A percentile compares a stretch with the other conserved stretches of the same genome.
Evolutionary conservation across 2,113 vertebrate genomes (phyloP).

Genomic region (Crotalus tigris): DNA sequence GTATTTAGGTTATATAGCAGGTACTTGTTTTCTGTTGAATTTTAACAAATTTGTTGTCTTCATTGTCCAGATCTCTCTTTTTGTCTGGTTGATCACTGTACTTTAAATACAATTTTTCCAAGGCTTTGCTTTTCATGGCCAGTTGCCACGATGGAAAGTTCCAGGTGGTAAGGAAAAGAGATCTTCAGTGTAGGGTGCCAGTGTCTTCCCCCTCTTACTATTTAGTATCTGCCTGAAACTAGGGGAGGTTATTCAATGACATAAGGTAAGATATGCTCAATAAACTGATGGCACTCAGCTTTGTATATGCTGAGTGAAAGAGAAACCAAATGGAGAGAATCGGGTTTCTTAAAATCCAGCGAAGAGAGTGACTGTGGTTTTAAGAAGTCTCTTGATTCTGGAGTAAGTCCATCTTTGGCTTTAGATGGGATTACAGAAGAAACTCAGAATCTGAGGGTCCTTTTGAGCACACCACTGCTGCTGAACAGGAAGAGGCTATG

Average conservation of each 20-base stretch:
- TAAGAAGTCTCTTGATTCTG: background rate
- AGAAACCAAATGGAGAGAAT: background rate
- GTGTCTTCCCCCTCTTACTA: background rate
- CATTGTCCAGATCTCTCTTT: constrained; percentile 9
- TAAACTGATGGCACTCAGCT: background rate
- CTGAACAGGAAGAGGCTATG: background rate
- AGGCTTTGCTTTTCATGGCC: background rate
- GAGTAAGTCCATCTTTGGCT: background rate
- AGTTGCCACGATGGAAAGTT: background rate
- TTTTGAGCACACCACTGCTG: background rate
- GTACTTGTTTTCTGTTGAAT: background rate
- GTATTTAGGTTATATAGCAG: constrained; percentile 12
- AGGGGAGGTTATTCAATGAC: background rate
- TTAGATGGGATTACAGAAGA: background rate
- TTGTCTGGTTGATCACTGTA: background rate
- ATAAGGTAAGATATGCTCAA: background rate
- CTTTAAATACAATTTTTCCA: constrained; percentile 8
- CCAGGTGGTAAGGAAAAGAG: background rate
- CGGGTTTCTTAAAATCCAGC: background rate
- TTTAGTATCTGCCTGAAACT: background rate
- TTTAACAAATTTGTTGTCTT: constrained; percentile 20
- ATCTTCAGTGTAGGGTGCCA: background rate
- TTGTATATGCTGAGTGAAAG: background rate
- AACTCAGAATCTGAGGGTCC: background rate
- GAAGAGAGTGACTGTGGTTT: background rate